A percentile compares a stretch with the other conserved stretches of the same genome.
These are phyloP conservation scores for Anabacerthia variegaticeps DNA, from an alignment of 2,797 vertebrate species.

Conservation along the genomic window DNA sequence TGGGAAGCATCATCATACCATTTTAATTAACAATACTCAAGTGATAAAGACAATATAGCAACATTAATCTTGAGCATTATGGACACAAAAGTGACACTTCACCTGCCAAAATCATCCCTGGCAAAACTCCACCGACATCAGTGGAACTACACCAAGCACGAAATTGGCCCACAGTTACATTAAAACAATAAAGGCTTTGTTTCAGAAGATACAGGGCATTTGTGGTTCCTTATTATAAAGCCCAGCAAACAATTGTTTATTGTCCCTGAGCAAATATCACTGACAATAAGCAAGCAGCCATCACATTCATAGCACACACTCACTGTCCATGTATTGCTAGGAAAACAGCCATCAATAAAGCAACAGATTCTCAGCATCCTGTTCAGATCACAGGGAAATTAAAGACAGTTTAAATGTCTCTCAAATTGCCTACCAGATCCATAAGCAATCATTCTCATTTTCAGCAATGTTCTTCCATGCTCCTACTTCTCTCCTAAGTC, in stretches of 20 bases:
- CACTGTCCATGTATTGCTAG: not conserved
- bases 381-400: not conserved
- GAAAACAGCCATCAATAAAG: not conserved
- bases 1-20: not conserved
- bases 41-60: not conserved
- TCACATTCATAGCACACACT: not conserved
- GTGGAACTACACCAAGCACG: not conserved
- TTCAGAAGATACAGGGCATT: not conserved
- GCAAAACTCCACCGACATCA: constrained; percentile 28
- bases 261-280: not conserved
- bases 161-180: constrained; percentile 4
- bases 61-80: not conserved
- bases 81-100: constrained; percentile 10
- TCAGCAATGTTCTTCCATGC: not conserved
- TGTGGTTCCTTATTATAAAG: constrained; percentile 27
- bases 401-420: not conserved
- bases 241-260: not conserved
- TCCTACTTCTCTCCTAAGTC: not conserved
- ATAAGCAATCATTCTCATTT: not conserved
- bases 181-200: constrained; percentile 42
- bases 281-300: not conserved
- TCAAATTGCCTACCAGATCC: not conserved
- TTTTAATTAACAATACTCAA: not conserved
- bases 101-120: constrained; percentile 41
- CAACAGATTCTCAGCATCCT: not conserved